Conservation (phyloP, 2,113 vertebrate species). For the Bubo bubo region DNA sequence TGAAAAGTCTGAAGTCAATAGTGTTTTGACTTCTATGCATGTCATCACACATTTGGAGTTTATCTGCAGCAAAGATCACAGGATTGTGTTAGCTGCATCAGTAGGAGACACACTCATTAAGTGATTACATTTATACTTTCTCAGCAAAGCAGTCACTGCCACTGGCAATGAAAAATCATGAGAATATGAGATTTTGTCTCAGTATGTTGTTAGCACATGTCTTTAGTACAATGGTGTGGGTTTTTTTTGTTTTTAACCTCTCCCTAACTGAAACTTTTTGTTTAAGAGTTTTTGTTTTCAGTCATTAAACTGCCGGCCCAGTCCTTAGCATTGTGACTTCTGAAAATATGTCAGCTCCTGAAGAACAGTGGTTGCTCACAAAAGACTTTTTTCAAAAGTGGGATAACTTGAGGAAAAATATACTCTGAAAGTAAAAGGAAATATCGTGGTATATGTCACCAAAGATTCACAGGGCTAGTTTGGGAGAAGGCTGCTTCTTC, state of each 20-base stretch:
- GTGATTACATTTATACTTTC: background rate
- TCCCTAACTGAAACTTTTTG: background rate
- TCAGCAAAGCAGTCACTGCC: background rate
- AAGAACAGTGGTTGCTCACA: background rate
- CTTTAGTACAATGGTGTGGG: background rate
- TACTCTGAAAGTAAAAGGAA: background rate
- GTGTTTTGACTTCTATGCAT: background rate
- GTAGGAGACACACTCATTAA: background rate
- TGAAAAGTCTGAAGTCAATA: background rate
- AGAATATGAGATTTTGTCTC: background rate
- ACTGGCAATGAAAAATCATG: background rate
- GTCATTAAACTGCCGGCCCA: background rate
- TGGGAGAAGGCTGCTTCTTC: background rate
- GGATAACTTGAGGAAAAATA: background rate
- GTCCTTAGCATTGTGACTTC: background rate
- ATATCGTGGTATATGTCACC: rapidly evolving
- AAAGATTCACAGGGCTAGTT: background rate
- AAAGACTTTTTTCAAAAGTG: background rate
- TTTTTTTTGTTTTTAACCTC: background rate
- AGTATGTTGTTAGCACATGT: background rate
- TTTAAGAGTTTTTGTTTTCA: background rate
- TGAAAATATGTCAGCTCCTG: background rate
- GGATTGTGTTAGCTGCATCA: background rate
- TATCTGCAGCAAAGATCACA: background rate
- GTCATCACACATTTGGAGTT: background rate